A percentile compares a stretch with the other conserved stretches of the same genome.
These are phyloP conservation scores for Halcyon malimbica DNA, from an alignment of 2,113 vertebrate species.

Conservation along the genomic window DNA sequence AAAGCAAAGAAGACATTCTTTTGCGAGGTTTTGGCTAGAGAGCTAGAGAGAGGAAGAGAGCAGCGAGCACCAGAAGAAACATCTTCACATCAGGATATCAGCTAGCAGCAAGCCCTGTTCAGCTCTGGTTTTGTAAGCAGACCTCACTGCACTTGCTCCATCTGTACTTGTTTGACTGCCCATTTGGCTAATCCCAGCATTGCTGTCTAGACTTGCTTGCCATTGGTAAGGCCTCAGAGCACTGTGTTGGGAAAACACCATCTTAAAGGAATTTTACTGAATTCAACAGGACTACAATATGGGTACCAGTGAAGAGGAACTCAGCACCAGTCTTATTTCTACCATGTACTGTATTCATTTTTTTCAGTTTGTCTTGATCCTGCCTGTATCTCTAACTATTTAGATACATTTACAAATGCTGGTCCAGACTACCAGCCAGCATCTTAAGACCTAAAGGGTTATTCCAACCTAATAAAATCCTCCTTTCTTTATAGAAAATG, in stretches of 20 bases:
- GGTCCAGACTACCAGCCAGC: not conserved
- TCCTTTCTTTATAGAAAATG: not conserved
- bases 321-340: not conserved
- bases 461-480: not conserved
- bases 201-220: not conserved
- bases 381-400: not conserved
- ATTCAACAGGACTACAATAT: not conserved
- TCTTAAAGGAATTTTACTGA: not conserved
- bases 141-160: not conserved
- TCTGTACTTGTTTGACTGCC: not conserved
- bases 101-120: not conserved
- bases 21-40: not conserved
- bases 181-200: not conserved
- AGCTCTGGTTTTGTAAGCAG: not conserved
- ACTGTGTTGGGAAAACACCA: not conserved
- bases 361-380: not conserved
- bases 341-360: not conserved
- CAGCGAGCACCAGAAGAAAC: not conserved
- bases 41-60: not conserved
- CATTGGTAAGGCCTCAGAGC: rapidly evolving
- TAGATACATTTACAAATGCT: not conserved
- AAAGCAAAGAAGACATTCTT: not conserved
- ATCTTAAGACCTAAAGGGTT: not conserved
- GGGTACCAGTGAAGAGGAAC: not conserved
- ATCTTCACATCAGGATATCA: not conserved